A percentile compares a stretch with the other conserved stretches of the same genome.
phyloP scores from a whole-genome alignment of 2,113 vertebrate species.

The Perca fluviatilis region DNA sequence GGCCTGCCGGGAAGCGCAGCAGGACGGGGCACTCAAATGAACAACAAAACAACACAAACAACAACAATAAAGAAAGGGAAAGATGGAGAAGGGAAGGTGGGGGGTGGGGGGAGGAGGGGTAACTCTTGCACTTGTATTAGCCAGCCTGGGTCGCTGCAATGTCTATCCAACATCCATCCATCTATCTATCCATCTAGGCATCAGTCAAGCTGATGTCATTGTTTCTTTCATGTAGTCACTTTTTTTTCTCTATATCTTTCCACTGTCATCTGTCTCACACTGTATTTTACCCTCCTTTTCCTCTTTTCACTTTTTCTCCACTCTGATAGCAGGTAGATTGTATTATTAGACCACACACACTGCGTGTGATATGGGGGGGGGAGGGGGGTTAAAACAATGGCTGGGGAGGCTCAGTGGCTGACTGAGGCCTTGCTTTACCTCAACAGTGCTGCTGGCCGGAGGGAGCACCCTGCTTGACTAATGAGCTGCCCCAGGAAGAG shows the following conservation, averaged over 20 bases:
- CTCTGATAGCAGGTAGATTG: conserved; percentile 82
- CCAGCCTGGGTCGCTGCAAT: background rate
- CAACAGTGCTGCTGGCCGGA: conserved; percentile 57
- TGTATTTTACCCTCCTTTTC: conserved; percentile 12
- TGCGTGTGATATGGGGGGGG: background rate
- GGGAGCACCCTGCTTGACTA: conserved; percentile 86
- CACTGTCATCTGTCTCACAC: background rate
- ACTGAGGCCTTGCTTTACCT: conserved; percentile 70
- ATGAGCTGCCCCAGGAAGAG: conserved; percentile 87
- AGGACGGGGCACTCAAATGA: conserved; percentile 67
- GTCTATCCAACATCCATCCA: background rate
- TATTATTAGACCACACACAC: conserved; percentile 43
- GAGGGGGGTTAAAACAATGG: background rate
- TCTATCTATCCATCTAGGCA: background rate
- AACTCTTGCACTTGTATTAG: conserved; percentile 27
- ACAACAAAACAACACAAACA: conserved; percentile 77
- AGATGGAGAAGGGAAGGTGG: background rate
- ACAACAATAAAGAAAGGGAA: conserved; percentile 51
- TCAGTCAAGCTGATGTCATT: background rate
- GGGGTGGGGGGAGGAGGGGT: background rate
- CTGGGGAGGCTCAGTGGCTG: conserved; percentile 63
- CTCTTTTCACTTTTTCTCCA: background rate
- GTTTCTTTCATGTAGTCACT: too few relatives aligned
- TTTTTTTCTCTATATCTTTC: background rate
- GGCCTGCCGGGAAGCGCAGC: conserved; percentile 48